A percentile compares a stretch with the other conserved stretches of the same genome.
Conservation (phyloP, 2,888 invertebrate species). For the Melinaea marsaeus region DNA sequence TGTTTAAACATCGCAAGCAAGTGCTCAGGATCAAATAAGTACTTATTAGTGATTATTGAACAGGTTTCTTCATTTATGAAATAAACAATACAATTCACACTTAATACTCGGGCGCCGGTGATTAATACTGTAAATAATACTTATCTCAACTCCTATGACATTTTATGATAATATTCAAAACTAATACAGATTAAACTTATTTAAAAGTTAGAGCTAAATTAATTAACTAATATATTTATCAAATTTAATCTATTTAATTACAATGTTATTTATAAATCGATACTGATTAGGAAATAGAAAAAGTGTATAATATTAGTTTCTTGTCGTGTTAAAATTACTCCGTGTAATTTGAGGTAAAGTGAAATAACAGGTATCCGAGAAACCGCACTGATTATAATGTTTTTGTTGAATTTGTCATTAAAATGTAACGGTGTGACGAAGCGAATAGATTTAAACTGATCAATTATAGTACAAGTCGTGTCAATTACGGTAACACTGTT, state of each 20-base stretch:
- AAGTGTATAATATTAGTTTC: not conserved
- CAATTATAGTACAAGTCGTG: not conserved
- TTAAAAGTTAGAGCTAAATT: too few relatives aligned
- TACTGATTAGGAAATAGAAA: too few relatives aligned
- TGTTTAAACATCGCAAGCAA: slow-evolving; percentile 54
- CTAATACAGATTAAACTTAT: too few relatives aligned
- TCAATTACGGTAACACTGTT: not conserved
- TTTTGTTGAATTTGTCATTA: slow-evolving; percentile 27
- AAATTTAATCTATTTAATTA: too few relatives aligned
- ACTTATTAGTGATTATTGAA: slow-evolving; percentile 30
- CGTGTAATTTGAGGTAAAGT: not conserved
- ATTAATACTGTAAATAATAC: too few relatives aligned
- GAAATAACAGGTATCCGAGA: slow-evolving; percentile 1
- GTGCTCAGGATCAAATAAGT: slow-evolving; percentile 38
- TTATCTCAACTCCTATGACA: too few relatives aligned
- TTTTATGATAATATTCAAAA: too few relatives aligned
- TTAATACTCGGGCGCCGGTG: not conserved
- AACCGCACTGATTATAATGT: slow-evolving; percentile 9
- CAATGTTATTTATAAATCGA: too few relatives aligned
- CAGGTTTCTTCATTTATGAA: slow-evolving; percentile 27
- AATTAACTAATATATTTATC: too few relatives aligned
- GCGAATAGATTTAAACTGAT: slow-evolving; percentile 2
- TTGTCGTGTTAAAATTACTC: not conserved
- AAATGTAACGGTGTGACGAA: slow-evolving; percentile 27
- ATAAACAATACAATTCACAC: slow-evolving; percentile 18